Evolutionary conservation across 2,888 invertebrate genomes (phyloP), one percentile per base, ranked within the genome.

Genomic region (Dorcus parallelipipedus): DNA sequence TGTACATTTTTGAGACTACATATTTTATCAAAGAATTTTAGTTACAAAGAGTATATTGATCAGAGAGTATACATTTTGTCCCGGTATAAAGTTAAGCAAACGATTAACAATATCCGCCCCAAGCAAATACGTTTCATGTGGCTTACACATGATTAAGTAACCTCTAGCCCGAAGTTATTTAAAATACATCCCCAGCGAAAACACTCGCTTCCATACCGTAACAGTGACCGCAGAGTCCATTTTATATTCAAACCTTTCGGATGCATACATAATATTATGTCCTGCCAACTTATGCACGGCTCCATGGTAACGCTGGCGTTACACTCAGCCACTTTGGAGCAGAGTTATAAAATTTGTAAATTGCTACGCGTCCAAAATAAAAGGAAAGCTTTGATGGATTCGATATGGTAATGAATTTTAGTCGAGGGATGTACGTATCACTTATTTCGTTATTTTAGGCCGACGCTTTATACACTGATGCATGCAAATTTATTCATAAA

Each of bases 261-360:
- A 62, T 64, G 67, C 67, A 65, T 67, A 61, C 62, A 67, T 65
- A 67, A 65, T 62, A 53, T 57, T 39, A 50, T 50, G 56, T 50
- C 50, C 49, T 17, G 56, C 55, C 56, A 52, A 56, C 61, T 61
- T 63, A 60, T 65, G 60, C 63, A 65, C 62, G 61, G 62, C 60
- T 63, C 62, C 58, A 60, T 58, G 59, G 63, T 62, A 63, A 65
- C 62, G 58, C 62, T 60, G 59, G 62, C 62, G 56, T 10, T 50
- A 20, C 54, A 38, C 43, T 40, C 47, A 56, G 47, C 52, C 43
- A 26, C 51, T 23, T 38, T 52, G 48, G 40, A 47, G 56, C 59
- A 58, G 64, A 64, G 60, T 66, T 64, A 60, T 66, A 68, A 68
- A 68, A 67, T 66, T 68, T 65, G 66, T 66, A 68, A 68, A 66